phyloP scores from a whole-genome alignment of 2,797 vertebrate genomes.

The Myotis vivesi region DNA sequence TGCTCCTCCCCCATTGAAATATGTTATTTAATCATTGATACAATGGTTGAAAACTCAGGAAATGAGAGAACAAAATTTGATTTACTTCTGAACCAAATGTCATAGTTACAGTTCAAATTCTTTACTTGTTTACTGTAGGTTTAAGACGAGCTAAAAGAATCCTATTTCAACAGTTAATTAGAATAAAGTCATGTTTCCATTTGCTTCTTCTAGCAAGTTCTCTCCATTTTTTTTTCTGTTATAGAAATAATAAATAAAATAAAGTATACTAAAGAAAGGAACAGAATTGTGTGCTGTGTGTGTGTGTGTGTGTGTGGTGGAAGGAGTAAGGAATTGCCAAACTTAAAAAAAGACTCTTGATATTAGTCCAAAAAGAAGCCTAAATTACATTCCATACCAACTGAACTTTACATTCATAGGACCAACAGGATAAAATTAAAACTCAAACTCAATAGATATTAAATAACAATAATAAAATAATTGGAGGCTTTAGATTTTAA shows the following conservation, averaged over 20 bases:
- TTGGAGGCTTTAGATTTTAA: slow-evolving; percentile 77
- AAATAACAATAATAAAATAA: slow-evolving; percentile 79
- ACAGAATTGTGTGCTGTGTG: neutral
- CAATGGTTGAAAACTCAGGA: slow-evolving; percentile 65
- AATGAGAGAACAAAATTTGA: slow-evolving; percentile 70
- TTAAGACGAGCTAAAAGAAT: slow-evolving; percentile 76
- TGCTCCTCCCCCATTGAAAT: slow-evolving; percentile 13
- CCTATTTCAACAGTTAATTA: slow-evolving; percentile 54
- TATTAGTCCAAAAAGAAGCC: slow-evolving; percentile 31
- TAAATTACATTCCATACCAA: slow-evolving; percentile 58
- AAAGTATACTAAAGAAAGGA: neutral
- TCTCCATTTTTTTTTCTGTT: slow-evolving; percentile 42
- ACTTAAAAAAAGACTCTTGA: slow-evolving; percentile 9
- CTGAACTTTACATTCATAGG: slow-evolving; percentile 54
- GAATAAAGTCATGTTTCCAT: slow-evolving; percentile 56
- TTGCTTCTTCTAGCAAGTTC: slow-evolving; percentile 22
- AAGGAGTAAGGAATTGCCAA: neutral
- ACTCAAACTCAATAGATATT: slow-evolving; percentile 67
- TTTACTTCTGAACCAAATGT: slow-evolving; percentile 78
- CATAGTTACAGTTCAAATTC: slow-evolving; percentile 75
- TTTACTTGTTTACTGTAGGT: slow-evolving; percentile 72
- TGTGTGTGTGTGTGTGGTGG: neutral
- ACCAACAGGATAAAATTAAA: slow-evolving; percentile 71
- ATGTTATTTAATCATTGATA: slow-evolving; percentile 60
- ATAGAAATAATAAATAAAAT: slow-evolving; percentile 29